Evolutionary conservation across 2,888 invertebrate species (phyloP).

Genomic region (Eristalinus sepulchralis): DNA sequence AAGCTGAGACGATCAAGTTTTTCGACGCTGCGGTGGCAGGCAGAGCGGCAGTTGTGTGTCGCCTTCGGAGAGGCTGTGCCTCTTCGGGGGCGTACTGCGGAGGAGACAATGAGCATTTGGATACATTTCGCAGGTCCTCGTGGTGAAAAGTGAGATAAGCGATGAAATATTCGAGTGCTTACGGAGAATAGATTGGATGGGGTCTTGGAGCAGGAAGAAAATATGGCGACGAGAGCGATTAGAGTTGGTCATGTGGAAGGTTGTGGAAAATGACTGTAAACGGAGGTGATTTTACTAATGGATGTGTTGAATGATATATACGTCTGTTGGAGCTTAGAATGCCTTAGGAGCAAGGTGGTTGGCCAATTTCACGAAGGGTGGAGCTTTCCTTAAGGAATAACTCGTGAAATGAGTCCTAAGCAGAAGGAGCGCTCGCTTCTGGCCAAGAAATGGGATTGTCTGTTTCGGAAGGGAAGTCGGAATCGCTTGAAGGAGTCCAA

Average conservation of each 20-base stretch:
- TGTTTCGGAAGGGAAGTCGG: too few species aligned
- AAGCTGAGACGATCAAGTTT: conserved; percentile 33
- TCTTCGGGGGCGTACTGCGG: neutral
- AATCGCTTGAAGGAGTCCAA: too few species aligned
- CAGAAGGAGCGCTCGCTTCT: too few species aligned
- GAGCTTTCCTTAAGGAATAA: too few species aligned
- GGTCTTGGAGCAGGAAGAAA: neutral
- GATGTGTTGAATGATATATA: neutral
- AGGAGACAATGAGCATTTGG: neutral
- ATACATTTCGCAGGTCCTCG: neutral
- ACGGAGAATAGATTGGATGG: conserved; percentile 8
- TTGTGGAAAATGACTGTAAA: neutral
- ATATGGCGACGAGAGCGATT: neutral
- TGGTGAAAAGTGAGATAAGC: conserved; percentile 31
- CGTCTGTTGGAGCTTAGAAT: too few species aligned
- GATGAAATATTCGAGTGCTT: conserved; percentile 33
- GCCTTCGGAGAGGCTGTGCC: neutral
- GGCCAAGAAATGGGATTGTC: too few species aligned
- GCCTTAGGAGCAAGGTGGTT: too few species aligned
- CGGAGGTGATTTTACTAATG: neutral
- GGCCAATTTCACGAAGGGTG: too few species aligned
- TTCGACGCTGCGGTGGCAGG: neutral
- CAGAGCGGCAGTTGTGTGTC: neutral
- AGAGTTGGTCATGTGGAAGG: neutral
- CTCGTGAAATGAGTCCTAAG: too few species aligned